Conservation (phyloP, 2,888 invertebrate genomes). For the Agriopis marginaria region DNA sequence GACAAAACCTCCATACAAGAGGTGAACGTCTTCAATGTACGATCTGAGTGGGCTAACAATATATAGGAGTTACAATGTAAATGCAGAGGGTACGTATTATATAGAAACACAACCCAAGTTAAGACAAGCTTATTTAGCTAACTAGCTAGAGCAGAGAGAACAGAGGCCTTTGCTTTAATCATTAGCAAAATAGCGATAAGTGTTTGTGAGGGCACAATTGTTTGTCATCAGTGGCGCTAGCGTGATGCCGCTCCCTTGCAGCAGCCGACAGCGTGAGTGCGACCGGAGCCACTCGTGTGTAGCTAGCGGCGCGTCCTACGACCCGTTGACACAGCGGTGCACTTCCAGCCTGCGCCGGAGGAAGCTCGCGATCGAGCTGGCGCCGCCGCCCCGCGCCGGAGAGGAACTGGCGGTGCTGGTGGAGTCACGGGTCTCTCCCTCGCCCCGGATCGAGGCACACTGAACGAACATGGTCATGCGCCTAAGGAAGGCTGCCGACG, state of each 20-base stretch:
- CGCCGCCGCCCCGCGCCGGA: background rate
- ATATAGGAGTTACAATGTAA: too few species aligned
- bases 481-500: background rate
- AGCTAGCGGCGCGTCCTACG: background rate
- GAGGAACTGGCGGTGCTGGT: slow-evolving; percentile 15
- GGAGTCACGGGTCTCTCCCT: slow-evolving; percentile 1
- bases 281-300: background rate
- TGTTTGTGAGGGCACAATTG: background rate
- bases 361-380: background rate
- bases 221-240: too few species aligned
- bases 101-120: too few species aligned
- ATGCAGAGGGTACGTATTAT: too few species aligned
- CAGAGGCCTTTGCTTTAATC: too few species aligned
- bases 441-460: slow-evolving; percentile 6
- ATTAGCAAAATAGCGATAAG: too few species aligned
- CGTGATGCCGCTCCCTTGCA: background rate
- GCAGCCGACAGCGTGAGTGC: background rate
- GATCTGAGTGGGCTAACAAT: too few species aligned
- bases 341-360: slow-evolving; percentile 6
- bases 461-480: background rate
- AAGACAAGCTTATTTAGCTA: too few species aligned
- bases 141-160: too few species aligned
- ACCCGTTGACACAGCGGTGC: background rate
- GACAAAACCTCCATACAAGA: too few species aligned
- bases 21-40: too few species aligned